phyloP scores from a whole-genome alignment of 2,888 invertebrate species.

The Esperia sulphurella region DNA sequence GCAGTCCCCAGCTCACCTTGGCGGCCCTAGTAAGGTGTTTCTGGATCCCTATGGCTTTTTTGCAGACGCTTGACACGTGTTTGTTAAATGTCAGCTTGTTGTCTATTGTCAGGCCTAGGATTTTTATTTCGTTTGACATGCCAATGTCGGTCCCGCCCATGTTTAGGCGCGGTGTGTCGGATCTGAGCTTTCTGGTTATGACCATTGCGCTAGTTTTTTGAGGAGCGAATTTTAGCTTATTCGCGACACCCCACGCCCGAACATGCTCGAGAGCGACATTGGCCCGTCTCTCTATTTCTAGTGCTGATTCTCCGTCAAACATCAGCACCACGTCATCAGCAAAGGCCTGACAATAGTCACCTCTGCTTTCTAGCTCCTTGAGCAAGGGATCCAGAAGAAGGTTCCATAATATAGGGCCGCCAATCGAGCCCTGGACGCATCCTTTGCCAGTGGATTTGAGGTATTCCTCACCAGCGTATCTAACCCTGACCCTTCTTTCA shows the following conservation, averaged over 20 bases:
- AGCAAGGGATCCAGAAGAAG: slow-evolving; percentile 11
- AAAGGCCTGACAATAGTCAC: slow-evolving; percentile 11
- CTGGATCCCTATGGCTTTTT: neutral
- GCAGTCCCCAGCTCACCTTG: slow-evolving; percentile 3
- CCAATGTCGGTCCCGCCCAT: slow-evolving; percentile 7
- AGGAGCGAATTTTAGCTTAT: neutral
- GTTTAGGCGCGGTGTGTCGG: neutral
- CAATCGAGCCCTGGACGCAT: slow-evolving; percentile 13
- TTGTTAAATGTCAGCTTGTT: slow-evolving; percentile 3
- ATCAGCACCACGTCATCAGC: slow-evolving; percentile 12
- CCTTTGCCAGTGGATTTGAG: neutral
- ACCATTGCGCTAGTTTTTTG: slow-evolving; percentile 7
- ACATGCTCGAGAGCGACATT: slow-evolving; percentile 4
- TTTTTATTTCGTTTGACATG: slow-evolving; percentile 7
- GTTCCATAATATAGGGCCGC: slow-evolving; percentile 15
- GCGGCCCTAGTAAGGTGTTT: slow-evolving; percentile 4
- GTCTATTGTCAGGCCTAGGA: slow-evolving; percentile 15
- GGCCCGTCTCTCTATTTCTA: neutral
- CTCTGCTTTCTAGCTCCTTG: neutral
- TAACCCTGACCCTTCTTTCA: neutral
- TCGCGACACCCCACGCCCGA: slow-evolving; percentile 11
- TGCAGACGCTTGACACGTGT: slow-evolving; percentile 1
- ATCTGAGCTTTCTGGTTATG: slow-evolving; percentile 8
- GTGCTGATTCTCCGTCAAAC: neutral
- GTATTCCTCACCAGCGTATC: neutral